These are phyloP conservation scores for Podabrus alpinus DNA, from an alignment of 2,888 invertebrate genomes.

Conservation along the genomic window DNA sequence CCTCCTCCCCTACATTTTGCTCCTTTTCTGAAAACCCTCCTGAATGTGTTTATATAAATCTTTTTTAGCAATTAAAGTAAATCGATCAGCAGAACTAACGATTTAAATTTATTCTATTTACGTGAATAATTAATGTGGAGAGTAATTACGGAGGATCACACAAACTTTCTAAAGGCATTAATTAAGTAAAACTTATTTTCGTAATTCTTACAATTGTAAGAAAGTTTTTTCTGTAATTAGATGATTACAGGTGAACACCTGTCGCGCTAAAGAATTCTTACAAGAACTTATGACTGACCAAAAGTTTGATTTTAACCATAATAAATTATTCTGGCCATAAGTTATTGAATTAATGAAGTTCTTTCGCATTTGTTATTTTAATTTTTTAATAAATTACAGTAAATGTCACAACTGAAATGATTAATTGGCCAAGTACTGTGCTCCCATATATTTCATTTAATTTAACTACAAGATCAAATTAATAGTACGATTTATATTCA, in stretches of 20 bases:
- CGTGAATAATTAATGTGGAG: not conserved
- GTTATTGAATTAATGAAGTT: not conserved
- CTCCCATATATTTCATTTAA: no score
- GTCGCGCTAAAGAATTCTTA: not conserved
- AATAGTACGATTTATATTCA: no score
- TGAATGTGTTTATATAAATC: not conserved
- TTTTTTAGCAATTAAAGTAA: not conserved
- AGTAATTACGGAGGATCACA: not conserved
- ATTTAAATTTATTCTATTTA: not conserved
- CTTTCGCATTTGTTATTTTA: not conserved
- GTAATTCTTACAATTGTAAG: not conserved
- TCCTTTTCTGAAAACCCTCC: not conserved
- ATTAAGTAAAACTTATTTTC: not conserved
- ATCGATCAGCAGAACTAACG: not conserved
- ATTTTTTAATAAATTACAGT: not conserved
- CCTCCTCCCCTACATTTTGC: no score
- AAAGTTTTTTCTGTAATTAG: not conserved
- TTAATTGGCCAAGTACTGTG: not conserved
- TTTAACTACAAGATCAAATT: not conserved
- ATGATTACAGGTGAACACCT: not conserved
- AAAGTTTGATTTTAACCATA: not conserved
- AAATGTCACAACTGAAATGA: not conserved
- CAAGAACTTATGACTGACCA: not conserved
- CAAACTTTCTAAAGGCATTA: not conserved
- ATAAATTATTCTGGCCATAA: not conserved